Conservation (phyloP, 2,888 invertebrate genomes). For the Allygus modestus region DNA sequence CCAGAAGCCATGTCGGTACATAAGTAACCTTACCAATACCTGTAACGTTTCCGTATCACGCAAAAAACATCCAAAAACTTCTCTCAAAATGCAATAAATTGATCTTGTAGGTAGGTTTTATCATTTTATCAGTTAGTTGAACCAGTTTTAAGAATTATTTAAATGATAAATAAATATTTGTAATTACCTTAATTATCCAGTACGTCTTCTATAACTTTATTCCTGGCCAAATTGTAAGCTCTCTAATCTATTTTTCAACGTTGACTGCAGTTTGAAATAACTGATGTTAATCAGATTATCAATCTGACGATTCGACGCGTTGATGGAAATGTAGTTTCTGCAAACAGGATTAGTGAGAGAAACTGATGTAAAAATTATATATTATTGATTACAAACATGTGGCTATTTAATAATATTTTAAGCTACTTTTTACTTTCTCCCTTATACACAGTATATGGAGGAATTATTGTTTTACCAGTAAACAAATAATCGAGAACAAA, state of each 20-base stretch:
- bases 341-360: not conserved
- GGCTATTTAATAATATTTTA: too few relatives aligned
- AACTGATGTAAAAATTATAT: not conserved
- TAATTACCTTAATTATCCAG: too few relatives aligned
- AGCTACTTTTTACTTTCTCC: too few relatives aligned
- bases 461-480: too few relatives aligned
- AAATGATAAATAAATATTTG: too few relatives aligned
- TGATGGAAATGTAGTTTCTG: not conserved
- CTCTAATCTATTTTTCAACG: not conserved
- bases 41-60: not conserved
- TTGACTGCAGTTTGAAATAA: not conserved
- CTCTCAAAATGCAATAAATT: not conserved
- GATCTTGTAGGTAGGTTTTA: too few relatives aligned
- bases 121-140: too few relatives aligned
- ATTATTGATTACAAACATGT: too few relatives aligned
- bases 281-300: not conserved
- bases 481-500: too few relatives aligned
- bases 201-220: too few relatives aligned
- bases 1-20: not conserved
- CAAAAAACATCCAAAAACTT: not conserved
- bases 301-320: not conserved
- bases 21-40: constrained; percentile 7
- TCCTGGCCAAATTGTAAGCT: too few relatives aligned
- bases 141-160: not conserved
- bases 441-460: too few relatives aligned